These are phyloP conservation scores for Lynx canadensis DNA, from an alignment of 2,113 vertebrate genomes.

Conservation along the genomic window DNA sequence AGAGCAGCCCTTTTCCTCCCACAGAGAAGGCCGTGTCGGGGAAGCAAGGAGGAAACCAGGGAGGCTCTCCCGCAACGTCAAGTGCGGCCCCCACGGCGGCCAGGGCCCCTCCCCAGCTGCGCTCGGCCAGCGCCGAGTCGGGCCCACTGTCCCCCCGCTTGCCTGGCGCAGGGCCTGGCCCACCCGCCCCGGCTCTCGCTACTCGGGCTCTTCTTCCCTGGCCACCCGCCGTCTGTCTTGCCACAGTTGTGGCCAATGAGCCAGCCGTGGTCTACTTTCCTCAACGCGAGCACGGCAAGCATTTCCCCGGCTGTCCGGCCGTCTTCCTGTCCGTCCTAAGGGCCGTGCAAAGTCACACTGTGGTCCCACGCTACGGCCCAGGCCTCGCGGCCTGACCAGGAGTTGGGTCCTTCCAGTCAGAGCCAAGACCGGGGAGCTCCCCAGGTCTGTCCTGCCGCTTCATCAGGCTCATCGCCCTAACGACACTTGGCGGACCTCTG, in stretches of 20 bases:
- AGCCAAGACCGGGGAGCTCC: neutral
- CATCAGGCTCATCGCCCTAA: neutral
- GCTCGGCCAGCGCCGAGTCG: neutral
- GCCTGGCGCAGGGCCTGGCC: neutral
- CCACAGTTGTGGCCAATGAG: neutral
- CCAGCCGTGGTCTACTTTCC: neutral
- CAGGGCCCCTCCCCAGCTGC: neutral
- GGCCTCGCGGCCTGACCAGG: rapidly evolving
- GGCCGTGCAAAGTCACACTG: rapidly evolving
- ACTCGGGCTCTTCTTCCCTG: neutral
- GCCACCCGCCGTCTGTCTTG: neutral
- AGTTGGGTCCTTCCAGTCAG: neutral
- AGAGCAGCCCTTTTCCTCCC: neutral
- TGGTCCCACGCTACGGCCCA: neutral
- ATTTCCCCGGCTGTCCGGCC: neutral
- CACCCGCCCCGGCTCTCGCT: neutral
- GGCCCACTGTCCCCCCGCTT: neutral
- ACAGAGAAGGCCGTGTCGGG: neutral
- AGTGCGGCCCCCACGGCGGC: rapidly evolving
- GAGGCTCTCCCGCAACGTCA: too few species aligned
- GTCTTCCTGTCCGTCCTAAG: rapidly evolving
- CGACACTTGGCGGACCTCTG: neutral
- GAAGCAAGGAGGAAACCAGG: neutral
- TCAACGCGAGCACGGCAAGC: neutral
- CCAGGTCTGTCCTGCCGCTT: neutral